A percentile compares a stretch with the other conserved stretches of the same genome.
These are phyloP conservation scores for Eupithecia pulchellata DNA, from an alignment of 2,888 invertebrate species.

Conservation along the genomic window DNA sequence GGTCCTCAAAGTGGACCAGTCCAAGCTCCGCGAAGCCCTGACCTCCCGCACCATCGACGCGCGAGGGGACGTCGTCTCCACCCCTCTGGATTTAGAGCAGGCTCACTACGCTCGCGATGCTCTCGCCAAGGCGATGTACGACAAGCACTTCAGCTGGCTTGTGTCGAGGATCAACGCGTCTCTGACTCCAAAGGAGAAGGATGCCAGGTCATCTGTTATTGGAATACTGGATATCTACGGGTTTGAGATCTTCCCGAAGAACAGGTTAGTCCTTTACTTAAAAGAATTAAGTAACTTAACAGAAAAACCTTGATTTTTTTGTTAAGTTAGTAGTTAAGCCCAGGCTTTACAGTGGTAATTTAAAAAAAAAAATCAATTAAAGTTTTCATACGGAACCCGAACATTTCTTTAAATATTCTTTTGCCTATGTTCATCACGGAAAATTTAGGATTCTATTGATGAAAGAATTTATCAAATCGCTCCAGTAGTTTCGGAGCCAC, in stretches of 20 bases:
- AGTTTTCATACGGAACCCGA: no score
- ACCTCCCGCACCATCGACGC: conserved; percentile 95
- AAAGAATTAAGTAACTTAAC: no score
- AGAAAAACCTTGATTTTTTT: neutral
- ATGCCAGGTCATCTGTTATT: conserved; percentile 88
- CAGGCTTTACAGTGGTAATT: no score
- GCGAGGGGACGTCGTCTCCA: conserved; percentile 92
- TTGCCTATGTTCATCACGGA: no score
- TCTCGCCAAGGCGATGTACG: conserved; percentile 95
- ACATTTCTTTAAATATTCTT: no score
- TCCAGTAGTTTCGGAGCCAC: no score
- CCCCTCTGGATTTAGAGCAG: conserved; percentile 92
- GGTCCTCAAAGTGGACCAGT: conserved; percentile 90
- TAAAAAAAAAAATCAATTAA: no score
- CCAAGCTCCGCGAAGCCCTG: conserved; percentile 89
- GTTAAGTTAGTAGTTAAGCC: no score
- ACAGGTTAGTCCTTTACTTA: no score
- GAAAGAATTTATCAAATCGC: no score
- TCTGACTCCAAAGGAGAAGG: conserved; percentile 86
- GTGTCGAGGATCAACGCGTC: conserved; percentile 92
- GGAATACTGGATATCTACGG: conserved; percentile 97
- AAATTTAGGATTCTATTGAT: no score
- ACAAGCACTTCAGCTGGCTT: conserved; percentile 95
- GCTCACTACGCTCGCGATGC: conserved; percentile 95
- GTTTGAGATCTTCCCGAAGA: conserved; percentile 96